Conservation (phyloP, 2,888 invertebrate genomes). For the Clistopyga incitator region DNA sequence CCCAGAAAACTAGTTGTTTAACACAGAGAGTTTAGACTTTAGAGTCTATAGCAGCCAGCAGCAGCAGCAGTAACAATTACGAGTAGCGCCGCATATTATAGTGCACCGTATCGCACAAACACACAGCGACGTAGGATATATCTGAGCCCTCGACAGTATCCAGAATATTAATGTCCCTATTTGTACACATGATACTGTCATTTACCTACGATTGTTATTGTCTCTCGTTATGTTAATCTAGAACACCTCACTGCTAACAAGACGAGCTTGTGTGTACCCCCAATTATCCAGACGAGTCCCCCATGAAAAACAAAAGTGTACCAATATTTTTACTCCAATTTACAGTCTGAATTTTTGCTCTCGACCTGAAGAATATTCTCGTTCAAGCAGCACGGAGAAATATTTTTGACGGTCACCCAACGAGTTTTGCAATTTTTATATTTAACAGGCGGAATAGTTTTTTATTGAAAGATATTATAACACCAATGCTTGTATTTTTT, state of each 20-base stretch:
- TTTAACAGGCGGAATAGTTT: too few species aligned
- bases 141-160: slow-evolving; percentile 7
- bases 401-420: too few species aligned
- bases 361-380: too few species aligned
- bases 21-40: slow-evolving; percentile 11
- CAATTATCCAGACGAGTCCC: slow-evolving; percentile 2
- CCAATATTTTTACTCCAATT: too few species aligned
- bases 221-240: background rate
- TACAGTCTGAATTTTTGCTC: too few species aligned
- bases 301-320: background rate
- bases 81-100: slow-evolving; percentile 11
- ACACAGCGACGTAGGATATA: slow-evolving; percentile 16
- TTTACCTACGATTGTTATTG: background rate
- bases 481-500: too few species aligned
- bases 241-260: slow-evolving; percentile 8
- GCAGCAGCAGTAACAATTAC: slow-evolving; percentile 2
- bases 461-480: too few species aligned
- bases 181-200: background rate
- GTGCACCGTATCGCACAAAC: slow-evolving; percentile 16
- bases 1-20: background rate
- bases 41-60: slow-evolving; percentile 13
- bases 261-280: slow-evolving; percentile 31
- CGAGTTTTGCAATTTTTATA: too few species aligned
- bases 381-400: too few species aligned
- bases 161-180: background rate